These are phyloP conservation scores for Amblyteles armatorius DNA, from an alignment of 2,888 invertebrate genomes.

Conservation along the genomic window DNA sequence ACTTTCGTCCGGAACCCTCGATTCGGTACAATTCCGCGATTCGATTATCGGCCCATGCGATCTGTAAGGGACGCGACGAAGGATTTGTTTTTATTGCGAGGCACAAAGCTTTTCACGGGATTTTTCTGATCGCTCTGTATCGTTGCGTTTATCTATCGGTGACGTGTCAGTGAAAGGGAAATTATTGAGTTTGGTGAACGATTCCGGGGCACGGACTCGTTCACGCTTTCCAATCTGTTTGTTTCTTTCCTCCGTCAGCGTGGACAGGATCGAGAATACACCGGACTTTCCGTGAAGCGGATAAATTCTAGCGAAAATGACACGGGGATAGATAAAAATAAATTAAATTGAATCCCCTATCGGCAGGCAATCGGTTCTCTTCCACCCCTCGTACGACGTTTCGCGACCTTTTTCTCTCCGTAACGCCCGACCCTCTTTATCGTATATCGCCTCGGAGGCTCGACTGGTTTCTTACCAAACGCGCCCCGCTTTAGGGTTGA, in stretches of 20 bases:
- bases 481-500: conserved; percentile 60
- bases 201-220: background rate
- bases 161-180: conserved; percentile 15
- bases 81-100: conserved; percentile 73
- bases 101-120: conserved; percentile 19
- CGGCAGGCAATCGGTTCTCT: conserved; percentile 43
- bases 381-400: conserved; percentile 36
- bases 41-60: conserved; percentile 45
- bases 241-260: conserved; percentile 36
- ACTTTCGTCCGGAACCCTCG: conserved; percentile 49
- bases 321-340: conserved; percentile 58
- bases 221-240: conserved; percentile 30
- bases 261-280: conserved; percentile 25
- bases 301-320: conserved; percentile 57
- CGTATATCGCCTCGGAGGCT: conserved; percentile 32
- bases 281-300: conserved; percentile 8
- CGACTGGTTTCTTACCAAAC: conserved; percentile 54
- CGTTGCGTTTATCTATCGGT: background rate
- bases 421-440: conserved; percentile 45
- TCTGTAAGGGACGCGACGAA: conserved; percentile 36
- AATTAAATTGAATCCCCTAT: conserved; percentile 61
- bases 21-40: conserved; percentile 48
- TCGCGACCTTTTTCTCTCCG: conserved; percentile 44
- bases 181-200: conserved; percentile 17
- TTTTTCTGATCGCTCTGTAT: background rate